Conservation (phyloP, 2,888 invertebrate species). For the Apodemia zela region DNA sequence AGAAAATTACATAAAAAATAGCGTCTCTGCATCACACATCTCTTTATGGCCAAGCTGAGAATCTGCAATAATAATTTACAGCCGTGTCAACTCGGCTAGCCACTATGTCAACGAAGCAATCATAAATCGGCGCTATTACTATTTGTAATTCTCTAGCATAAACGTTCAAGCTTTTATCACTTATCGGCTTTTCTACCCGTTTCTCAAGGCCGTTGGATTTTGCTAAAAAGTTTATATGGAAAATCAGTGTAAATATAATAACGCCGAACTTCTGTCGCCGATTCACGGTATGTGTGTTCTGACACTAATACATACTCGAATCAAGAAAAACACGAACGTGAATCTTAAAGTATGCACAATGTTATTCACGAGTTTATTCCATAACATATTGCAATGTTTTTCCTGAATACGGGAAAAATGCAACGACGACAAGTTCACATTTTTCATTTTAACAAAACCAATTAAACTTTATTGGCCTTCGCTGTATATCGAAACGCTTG, state of each 20-base stretch:
- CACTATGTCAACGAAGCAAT: too few relatives aligned
- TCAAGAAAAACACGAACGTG: neutral
- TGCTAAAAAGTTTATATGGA: neutral
- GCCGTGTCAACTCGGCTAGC: too few relatives aligned
- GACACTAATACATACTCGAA: neutral
- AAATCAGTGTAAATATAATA: neutral
- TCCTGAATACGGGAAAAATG: neutral
- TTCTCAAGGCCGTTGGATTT: too few relatives aligned
- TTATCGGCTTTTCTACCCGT: too few relatives aligned
- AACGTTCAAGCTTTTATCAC: too few relatives aligned
- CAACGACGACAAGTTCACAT: neutral
- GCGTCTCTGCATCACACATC: too few relatives aligned
- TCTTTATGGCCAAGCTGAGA: too few relatives aligned
- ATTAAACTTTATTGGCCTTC: neutral
- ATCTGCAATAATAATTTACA: too few relatives aligned
- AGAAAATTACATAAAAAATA: too few relatives aligned
- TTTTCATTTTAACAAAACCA: slow-evolving; percentile 8
- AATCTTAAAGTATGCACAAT: neutral
- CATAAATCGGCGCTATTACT: too few relatives aligned
- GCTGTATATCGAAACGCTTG: neutral
- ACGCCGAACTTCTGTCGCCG: neutral
- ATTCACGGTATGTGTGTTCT: neutral
- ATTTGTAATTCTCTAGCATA: too few relatives aligned
- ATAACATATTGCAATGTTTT: neutral
- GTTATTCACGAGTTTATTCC: neutral